Evolutionary conservation across 92 coral and sea anemone species (phyloP).

Genomic region (Zoanthus sociatus): DNA sequence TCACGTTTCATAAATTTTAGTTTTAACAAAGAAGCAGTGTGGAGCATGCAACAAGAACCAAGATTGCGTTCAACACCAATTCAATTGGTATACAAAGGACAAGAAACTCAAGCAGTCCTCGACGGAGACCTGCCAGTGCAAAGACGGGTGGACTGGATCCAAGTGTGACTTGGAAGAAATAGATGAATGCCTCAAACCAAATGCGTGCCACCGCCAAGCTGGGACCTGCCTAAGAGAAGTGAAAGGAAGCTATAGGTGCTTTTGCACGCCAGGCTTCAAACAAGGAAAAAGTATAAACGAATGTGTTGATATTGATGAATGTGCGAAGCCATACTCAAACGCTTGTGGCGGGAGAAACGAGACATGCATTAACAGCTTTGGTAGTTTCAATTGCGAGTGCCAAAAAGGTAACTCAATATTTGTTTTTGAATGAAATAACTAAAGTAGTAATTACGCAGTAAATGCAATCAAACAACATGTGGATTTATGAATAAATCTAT

Average conservation of each 20-base stretch:
- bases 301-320: constrained; percentile 11
- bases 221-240: neutral
- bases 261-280: constrained; percentile 3
- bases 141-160: neutral
- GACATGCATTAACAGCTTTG: constrained; percentile 9
- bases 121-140: neutral
- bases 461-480: no score
- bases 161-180: neutral
- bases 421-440: no score
- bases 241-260: neutral
- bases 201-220: neutral
- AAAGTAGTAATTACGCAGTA: neutral
- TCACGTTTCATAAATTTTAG: no score
- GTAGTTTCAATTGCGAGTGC: constrained; percentile 17
- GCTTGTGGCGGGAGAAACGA: neutral
- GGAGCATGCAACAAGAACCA: neutral
- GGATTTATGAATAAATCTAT: no score
- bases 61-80: neutral
- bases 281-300: no score
- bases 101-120: neutral
- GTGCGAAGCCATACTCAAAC: constrained; percentile 3
- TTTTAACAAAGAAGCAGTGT: no score
- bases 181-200: neutral
- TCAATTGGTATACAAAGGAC: neutral
- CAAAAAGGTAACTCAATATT: neutral